Base-by-base conservation (phyloP, 2,888 invertebrate species). In the Dioctria rufipes region DNA sequence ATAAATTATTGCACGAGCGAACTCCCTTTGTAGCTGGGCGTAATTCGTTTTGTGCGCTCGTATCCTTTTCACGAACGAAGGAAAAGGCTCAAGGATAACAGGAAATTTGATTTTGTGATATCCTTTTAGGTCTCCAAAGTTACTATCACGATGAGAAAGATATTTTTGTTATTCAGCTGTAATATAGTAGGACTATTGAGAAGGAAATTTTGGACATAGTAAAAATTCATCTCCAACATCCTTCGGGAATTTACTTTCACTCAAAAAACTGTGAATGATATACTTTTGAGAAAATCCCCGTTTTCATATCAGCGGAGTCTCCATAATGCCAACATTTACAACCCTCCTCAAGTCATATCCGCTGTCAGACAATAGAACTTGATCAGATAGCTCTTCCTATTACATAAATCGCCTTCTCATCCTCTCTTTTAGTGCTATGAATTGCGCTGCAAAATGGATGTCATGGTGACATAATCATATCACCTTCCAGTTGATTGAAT, bases 401-500 rank as follows among this genome's bases (percentile, higher is more conserved):
- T 67, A 51, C 49, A 51, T 61, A 69, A 73, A 80, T 77, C 77
- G 61, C 66, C 54, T 43, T 43, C 77, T 80, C 78, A 65, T 63
- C 65, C 37, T 65, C 6, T n/a, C 25, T n/a, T 49, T 39, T n/a
- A 61, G n/a, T 65, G 39, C 46, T 60, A n/a, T 60, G 37, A 43
- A 61, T 25, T 61, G 25, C 25, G 58, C 43, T n/a, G 39, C 43
- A 46, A 46, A 65, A 54, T 66, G 80, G 81, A 83, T 84, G 83
- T 84, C 84, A 84, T 80, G 83, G 83, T 81, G 83, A 84, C 86
- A 87, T 88, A 88, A 88, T 88, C 88, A 87, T 87, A 88, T 88
- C 88, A 86, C 86, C 85, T 88, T 88, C 88, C 86, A 85, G 86
- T 85, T 88, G 88, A 88, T 88, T 88, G 86, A 88, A 86, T 87